These are phyloP conservation scores for Melieria picta DNA, from an alignment of 2,888 invertebrate species.

Conservation along the genomic window DNA sequence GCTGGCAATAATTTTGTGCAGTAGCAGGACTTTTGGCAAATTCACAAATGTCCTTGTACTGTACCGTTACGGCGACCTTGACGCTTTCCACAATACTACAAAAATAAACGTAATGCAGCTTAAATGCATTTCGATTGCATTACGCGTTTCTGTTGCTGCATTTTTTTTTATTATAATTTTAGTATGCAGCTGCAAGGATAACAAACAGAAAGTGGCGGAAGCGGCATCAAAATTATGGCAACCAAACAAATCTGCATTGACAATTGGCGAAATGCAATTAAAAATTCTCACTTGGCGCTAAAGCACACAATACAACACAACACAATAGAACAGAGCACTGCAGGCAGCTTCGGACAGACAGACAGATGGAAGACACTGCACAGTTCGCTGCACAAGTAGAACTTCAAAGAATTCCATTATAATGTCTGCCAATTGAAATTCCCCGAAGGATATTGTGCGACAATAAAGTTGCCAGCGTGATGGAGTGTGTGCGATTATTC, in stretches of 20 bases:
- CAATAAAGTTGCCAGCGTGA: background rate
- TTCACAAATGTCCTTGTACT: too few relatives aligned
- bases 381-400: background rate
- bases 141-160: too few relatives aligned
- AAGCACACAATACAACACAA: background rate
- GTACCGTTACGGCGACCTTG: too few relatives aligned
- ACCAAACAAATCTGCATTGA: slow-evolving; percentile 51
- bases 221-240: slow-evolving; percentile 36
- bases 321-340: background rate
- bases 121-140: too few relatives aligned
- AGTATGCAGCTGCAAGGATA: background rate
- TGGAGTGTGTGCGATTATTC: background rate
- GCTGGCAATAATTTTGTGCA: too few relatives aligned
- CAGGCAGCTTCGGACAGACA: background rate
- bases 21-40: too few relatives aligned
- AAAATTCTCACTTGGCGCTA: slow-evolving; percentile 53
- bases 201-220: slow-evolving; percentile 44
- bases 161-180: too few relatives aligned
- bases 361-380: background rate
- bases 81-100: too few relatives aligned
- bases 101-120: too few relatives aligned
- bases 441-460: slow-evolving; percentile 9
- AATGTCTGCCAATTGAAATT: slow-evolving; percentile 21
- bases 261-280: slow-evolving; percentile 59
- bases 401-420: background rate